phyloP scores from a whole-genome alignment of 2,888 invertebrate genomes.

The Yponomeuta malinellus region DNA sequence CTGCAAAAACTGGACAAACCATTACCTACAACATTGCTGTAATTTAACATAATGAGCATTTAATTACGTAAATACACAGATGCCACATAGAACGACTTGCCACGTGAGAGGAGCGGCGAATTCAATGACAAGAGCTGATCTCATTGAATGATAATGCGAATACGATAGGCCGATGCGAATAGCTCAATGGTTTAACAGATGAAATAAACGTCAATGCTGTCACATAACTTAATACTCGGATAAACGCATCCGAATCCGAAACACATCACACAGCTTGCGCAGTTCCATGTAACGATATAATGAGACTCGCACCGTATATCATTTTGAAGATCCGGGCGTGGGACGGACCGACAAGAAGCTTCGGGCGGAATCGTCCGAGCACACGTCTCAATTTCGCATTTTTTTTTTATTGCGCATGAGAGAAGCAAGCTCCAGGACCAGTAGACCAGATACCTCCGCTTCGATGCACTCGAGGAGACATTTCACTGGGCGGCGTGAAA shows the following conservation, averaged over 20 bases:
- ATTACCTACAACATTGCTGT: constrained; percentile 34
- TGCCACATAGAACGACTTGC: not conserved
- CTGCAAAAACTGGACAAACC: constrained; percentile 29
- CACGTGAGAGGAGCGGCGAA: constrained; percentile 14
- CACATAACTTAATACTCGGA: not conserved
- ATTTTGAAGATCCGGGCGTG: constrained; percentile 30
- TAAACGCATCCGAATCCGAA: not conserved
- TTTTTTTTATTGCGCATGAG: constrained; percentile 45
- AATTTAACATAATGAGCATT: constrained; percentile 43
- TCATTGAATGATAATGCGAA: constrained; percentile 6
- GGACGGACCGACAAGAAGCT: constrained; percentile 23
- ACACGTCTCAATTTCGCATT: constrained; percentile 49
- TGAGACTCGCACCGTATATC: constrained; percentile 29
- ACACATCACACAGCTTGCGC: constrained; percentile 24
- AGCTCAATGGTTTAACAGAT: not conserved
- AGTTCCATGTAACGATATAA: constrained; percentile 16
- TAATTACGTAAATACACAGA: constrained; percentile 32
- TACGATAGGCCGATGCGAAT: not conserved
- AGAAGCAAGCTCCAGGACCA: constrained; percentile 52
- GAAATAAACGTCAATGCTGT: not conserved
- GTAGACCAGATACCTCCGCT: constrained; percentile 58
- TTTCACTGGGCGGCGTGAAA: constrained; percentile 49
- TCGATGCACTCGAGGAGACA: constrained; percentile 61
- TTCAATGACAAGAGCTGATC: constrained; percentile 13
- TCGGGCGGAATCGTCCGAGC: constrained; percentile 9